A percentile compares a stretch with the other conserved stretches of the same genome.
These are phyloP conservation scores for Timema podura DNA, from an alignment of 2,888 invertebrate species.

Conservation along the genomic window DNA sequence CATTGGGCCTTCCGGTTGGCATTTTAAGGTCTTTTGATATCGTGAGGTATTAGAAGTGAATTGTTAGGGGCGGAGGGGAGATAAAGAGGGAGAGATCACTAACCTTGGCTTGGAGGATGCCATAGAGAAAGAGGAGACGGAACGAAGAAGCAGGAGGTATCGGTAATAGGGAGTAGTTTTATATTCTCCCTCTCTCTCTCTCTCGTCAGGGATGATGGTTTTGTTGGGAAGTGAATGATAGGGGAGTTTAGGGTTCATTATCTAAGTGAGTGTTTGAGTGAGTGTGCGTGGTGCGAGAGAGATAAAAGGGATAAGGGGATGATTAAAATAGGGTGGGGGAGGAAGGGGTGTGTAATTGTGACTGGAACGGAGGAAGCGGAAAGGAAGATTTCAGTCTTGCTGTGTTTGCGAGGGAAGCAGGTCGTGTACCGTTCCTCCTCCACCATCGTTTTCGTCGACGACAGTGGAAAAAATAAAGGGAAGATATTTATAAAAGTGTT, in stretches of 20 bases:
- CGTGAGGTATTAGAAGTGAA: not conserved
- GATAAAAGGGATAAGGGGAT: not conserved
- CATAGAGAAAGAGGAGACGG: not conserved
- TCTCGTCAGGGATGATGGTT: slow-evolving; percentile 18
- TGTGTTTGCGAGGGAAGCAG: slow-evolving; percentile 13
- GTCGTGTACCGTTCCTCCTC: no score
- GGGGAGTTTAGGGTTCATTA: slow-evolving; percentile 31
- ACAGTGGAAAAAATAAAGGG: no score
- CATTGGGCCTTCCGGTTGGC: slow-evolving; percentile 20
- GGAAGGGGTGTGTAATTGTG: slow-evolving; percentile 23
- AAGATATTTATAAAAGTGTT: no score
- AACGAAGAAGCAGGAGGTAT: slow-evolving; percentile 13
- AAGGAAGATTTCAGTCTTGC: slow-evolving; percentile 16
- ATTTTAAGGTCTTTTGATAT: slow-evolving; percentile 16
- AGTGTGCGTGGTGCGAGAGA: slow-evolving; percentile 20
- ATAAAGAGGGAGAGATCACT: no score
- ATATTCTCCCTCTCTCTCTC: not conserved
- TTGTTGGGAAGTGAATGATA: slow-evolving; percentile 26
- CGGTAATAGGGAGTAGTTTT: slow-evolving; percentile 1
- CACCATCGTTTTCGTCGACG: no score
- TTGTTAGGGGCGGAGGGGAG: not conserved
- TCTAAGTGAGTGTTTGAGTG: slow-evolving; percentile 30
- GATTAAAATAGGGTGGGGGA: slow-evolving; percentile 3
- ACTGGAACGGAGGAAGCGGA: not conserved
- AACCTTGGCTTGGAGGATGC: not conserved